Base-by-base conservation (phyloP, 2,888 invertebrate species). In the Drosophila suboccidentalis region DNA sequence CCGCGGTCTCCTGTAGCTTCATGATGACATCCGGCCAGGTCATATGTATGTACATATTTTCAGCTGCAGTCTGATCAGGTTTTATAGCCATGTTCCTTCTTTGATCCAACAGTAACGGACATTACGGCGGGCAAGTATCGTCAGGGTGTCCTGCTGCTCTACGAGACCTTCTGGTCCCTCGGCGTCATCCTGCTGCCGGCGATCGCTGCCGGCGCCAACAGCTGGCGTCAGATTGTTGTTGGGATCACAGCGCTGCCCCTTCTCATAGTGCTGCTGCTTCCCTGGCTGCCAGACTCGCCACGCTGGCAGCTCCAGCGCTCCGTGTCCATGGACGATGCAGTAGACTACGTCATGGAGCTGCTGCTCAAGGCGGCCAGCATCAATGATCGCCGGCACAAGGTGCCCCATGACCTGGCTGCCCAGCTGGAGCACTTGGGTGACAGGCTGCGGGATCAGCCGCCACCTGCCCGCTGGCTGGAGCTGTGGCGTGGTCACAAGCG, bases 281-380 rank as follows among this genome's bases (percentile, higher is more conserved):
- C 85, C 70, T 93, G 92, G 92, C 92, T 93, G 17, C 93, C 93
- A 0, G 93, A 93, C 36, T 92, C 93, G 15, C 93, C 93, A 0
- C 89, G 92, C 29, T 93, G 93, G 93, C 76, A 92, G 29, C 79
- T 93, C 26, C 87, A 90, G 50, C 89, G 90, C 59, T 89, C 88
- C 3, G 76, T 87, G 19, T 89, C 53, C 0, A 54, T 85, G 6
- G 26, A 53, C 10, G 15, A 43, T 13, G 82, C 89, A 15, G 66
- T 91, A 1, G 75, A 88, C 8, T 86, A 87, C 13, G 92, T 92
- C 1, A 90, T 92, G 71, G 49, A 77, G 11, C 89, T 92, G 3
- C 46, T 93, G 4, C 75, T 91, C 8, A 53, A 91, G 29, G 92
- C 92, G 0, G 92, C 92, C 2, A 59, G 75, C 47, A 87, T 91